phyloP scores from a whole-genome alignment of 2,797 vertebrate species.

The Paratrypauchen microcephalus region DNA sequence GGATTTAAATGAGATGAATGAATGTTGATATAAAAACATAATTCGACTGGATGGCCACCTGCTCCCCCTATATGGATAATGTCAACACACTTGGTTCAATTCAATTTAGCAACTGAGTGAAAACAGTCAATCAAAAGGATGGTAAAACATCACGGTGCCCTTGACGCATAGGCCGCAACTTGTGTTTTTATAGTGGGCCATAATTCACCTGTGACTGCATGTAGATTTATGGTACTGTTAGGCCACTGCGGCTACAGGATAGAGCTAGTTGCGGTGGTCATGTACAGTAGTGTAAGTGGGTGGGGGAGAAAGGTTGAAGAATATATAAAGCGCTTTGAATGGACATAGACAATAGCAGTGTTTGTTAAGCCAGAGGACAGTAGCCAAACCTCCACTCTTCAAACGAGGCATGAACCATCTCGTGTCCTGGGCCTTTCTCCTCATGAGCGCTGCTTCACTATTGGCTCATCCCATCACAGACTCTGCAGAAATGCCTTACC shows the following conservation, averaged over 20 bases:
- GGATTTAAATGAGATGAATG: slow-evolving; percentile 56
- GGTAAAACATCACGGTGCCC: slow-evolving; percentile 60
- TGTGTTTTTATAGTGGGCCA: slow-evolving; percentile 59
- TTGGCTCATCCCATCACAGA: slow-evolving; percentile 77
- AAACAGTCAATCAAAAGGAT: slow-evolving; percentile 61
- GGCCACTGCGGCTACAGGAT: slow-evolving; percentile 33
- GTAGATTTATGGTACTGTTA: slow-evolving; percentile 60
- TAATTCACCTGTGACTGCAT: slow-evolving; percentile 67
- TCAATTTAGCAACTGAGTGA: slow-evolving; percentile 72
- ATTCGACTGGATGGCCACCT: slow-evolving; percentile 59
- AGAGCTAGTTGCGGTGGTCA: background rate
- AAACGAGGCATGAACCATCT: slow-evolving; percentile 69
- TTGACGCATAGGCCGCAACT: slow-evolving; percentile 50
- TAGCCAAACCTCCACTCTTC: slow-evolving; percentile 22
- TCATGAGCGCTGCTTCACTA: slow-evolving; percentile 67
- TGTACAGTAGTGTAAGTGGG: slow-evolving; percentile 12
- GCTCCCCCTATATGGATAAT: slow-evolving; percentile 44
- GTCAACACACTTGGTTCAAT: slow-evolving; percentile 60
- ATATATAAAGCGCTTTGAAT: slow-evolving; percentile 64
- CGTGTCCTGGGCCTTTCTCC: slow-evolving; percentile 71
- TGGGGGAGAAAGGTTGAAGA: slow-evolving; percentile 46
- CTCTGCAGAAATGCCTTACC: slow-evolving; percentile 74
- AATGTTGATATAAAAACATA: slow-evolving; percentile 42
- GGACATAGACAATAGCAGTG: slow-evolving; percentile 40
- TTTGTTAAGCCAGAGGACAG: slow-evolving; percentile 46